These are phyloP conservation scores for Trissolcus brochymenae DNA, from an alignment of 2,888 invertebrate species.

Conservation along the genomic window DNA sequence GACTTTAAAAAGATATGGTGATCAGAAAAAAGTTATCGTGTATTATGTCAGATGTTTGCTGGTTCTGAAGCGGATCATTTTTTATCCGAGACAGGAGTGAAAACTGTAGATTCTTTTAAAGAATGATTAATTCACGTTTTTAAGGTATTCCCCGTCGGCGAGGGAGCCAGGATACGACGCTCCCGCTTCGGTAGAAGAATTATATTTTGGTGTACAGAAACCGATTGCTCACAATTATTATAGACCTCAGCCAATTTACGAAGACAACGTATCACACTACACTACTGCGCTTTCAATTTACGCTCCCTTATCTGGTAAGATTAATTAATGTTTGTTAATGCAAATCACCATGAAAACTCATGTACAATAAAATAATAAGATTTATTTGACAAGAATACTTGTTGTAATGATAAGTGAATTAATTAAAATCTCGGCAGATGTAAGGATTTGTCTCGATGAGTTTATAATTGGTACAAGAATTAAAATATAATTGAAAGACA, in stretches of 20 bases:
- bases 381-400: no score
- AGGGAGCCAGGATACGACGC: constrained; percentile 71
- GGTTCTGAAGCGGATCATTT: not conserved
- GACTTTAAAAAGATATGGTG: no score
- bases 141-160: constrained; percentile 62
- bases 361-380: no score
- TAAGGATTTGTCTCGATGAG: no score
- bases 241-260: constrained; percentile 71
- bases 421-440: no score
- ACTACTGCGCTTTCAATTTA: constrained; percentile 68
- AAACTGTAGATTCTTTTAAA: not conserved
- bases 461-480: no score
- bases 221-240: constrained; percentile 62
- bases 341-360: not conserved
- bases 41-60: not conserved
- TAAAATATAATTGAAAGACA: no score
- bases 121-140: constrained; percentile 27
- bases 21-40: no score
- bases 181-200: constrained; percentile 70
- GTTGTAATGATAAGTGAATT: no score
- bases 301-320: constrained; percentile 70
- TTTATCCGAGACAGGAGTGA: not conserved
- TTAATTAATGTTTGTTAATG: constrained; percentile 9
- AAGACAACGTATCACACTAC: constrained; percentile 68
- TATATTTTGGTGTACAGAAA: constrained; percentile 67